Evolutionary conservation across 2,113 vertebrate genomes (phyloP), one percentile per base, ranked within the genome.

Genomic region (Poecilia latipinna): DNA sequence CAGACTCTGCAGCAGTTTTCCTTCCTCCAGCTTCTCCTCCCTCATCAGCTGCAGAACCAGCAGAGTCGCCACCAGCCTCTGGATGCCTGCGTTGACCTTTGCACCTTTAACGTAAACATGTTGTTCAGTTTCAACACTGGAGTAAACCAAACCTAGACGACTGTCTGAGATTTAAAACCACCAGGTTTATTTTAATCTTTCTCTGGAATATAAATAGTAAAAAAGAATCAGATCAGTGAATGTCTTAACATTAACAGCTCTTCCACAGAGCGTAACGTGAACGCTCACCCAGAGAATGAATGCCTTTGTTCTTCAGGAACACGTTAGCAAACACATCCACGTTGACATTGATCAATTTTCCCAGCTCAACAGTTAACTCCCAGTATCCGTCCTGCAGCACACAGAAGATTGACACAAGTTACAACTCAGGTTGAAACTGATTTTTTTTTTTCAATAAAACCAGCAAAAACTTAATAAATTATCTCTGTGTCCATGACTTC

Each of bases 321-420:
- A 81, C 84, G 35, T 94, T 90, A 61, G 89, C 91, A 74, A 97
- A 94, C 82, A 82, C 39, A 74, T 91, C 80, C 13, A 93, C 78
- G 29, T 96, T 80, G 72, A 96, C 69, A 0, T 88, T 80, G 19
- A 97, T 69, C 32, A 94, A 66, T 22, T 68, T 29, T 12, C 95
- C 95, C 70, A 98, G 91, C 44, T 89, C 85, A 1, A 68, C 32
- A 7, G 86, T 95, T 44, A 95, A 85, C 81, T 95, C 92, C 96
- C 96, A 97, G 88, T 89, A 98, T 26, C 96, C 96, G 2, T 95
- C 94, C 96, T 97, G 72, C 35, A 86, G 89, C 42, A 75, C 32
- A 71, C 24, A 88, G 7, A 57, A 57, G 24, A 57, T 10, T 17
- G 6, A 48, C 51, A 10, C 51, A n/a, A 24, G 51, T 57, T 57